phyloP scores from a whole-genome alignment of 2,888 invertebrate species.

The Limnephilus auricula region DNA sequence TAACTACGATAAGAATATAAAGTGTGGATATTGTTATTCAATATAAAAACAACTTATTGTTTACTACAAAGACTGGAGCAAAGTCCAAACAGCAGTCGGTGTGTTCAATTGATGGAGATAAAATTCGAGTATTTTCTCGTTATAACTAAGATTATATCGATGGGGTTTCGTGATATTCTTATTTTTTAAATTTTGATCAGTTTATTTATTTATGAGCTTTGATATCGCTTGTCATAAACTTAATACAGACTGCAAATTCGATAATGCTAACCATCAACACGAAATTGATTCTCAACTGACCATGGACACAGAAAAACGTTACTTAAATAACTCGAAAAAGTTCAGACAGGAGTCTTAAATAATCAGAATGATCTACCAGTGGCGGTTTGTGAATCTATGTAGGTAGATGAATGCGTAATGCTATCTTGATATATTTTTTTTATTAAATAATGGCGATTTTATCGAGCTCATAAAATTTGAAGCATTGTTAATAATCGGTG shows the following conservation, averaged over 20 bases:
- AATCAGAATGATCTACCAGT: neutral
- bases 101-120: neutral
- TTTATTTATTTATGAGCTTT: neutral
- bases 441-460: no score
- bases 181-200: neutral
- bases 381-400: neutral
- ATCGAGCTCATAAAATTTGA: neutral
- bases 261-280: neutral
- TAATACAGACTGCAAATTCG: neutral
- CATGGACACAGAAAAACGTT: neutral
- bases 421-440: no score
- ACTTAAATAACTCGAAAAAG: neutral
- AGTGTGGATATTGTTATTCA: constrained; percentile 1
- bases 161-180: neutral
- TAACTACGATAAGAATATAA: neutral
- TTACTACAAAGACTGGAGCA: neutral
- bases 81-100: neutral
- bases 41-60: neutral
- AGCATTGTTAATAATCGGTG: neutral
- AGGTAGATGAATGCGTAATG: no score
- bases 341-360: neutral
- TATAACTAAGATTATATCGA: neutral
- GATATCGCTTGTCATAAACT: neutral
- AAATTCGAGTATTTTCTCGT: constrained; percentile 27
- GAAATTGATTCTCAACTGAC: neutral